Evolutionary conservation across 2,888 invertebrate genomes (phyloP), one percentile per base, ranked within the genome.

Genomic region (Coelinius sp.): DNA sequence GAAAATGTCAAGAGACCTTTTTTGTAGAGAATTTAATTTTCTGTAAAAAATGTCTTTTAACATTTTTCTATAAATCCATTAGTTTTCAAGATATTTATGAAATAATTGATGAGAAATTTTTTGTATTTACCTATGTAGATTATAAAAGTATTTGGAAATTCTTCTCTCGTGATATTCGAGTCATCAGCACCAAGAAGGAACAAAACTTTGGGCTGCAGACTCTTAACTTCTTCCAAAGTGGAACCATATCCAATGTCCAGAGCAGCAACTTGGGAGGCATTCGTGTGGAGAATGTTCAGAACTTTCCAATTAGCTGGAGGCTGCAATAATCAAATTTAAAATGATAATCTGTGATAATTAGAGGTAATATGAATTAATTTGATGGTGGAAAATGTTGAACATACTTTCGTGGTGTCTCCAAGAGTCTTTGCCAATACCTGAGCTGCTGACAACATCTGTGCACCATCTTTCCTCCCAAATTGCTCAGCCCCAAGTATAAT

Each of bases 131-230:
- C 96, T 90, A 94, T 94, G 83, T 99, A 99, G 78, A 99, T 93
- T 73, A 99, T 92, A 76, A 95, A 93, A 75, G 95, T 93, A 70
- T 92, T 91, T 0, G 95, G 94, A 79, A 99, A 90, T 82, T 95
- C 93, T 20, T 93, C 92, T 73, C 93, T 91, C 0, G 91, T 91
- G 75, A 99, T 91, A 10, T 93, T 90, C 1, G 93, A 93, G 80
- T 94, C 94, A 88, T 99, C 99, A n/a, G 99, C 98, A 1, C 98
- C 99, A 74, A 99, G 89, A 74, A 99, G 89, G 88, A 94, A 97
- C 31, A 99, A 90, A 25, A 99, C 93, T 83, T 93, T 92, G 0
- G 97, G 95, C 17, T 93, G 92, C 49, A 83, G 86, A 3, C 90
- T 89, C 76, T 93, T 90, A 2, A 91, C 89, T 71, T 88, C 88